phyloP scores from a whole-genome alignment of 2,797 vertebrate species.

The Sebastes kiyomatsui region DNA sequence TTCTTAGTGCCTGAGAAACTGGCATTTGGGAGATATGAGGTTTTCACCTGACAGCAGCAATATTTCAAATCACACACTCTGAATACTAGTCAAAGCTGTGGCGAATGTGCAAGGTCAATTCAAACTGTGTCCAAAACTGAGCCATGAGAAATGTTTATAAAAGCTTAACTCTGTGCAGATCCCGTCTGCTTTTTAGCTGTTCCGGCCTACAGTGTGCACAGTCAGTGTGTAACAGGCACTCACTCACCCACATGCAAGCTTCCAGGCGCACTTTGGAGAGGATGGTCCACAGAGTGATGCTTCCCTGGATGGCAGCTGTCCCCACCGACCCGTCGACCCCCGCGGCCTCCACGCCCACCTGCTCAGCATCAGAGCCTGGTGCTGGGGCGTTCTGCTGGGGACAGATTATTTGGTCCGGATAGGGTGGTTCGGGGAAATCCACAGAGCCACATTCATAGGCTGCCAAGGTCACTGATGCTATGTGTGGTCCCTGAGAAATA shows the following conservation, averaged over 20 bases:
- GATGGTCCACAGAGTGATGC: conserved; percentile 89
- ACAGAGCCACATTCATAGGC: conserved; percentile 91
- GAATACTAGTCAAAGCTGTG: conserved; percentile 5
- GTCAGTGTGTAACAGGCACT: not conserved
- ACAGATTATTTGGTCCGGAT: conserved; percentile 89
- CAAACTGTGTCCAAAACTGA: conserved; percentile 1
- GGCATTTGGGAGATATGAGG: conserved; percentile 8
- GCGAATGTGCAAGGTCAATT: conserved; percentile 2
- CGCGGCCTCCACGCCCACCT: conserved; percentile 35
- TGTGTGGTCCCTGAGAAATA: conserved; percentile 86
- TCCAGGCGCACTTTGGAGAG: conserved; percentile 91
- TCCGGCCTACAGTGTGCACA: not conserved
- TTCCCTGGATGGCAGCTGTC: conserved; percentile 64
- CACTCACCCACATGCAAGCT: conserved; percentile 94
- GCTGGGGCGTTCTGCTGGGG: conserved; percentile 76
- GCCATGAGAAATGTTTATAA: not conserved
- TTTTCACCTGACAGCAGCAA: conserved; percentile 21
- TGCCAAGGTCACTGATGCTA: conserved; percentile 89
- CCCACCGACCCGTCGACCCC: conserved; percentile 6
- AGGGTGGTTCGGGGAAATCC: conserved; percentile 90
- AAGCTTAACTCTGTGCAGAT: not conserved
- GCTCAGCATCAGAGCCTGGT: conserved; percentile 20
- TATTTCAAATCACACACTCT: conserved; percentile 9
- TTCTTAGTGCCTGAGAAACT: not conserved
- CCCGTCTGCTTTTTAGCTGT: not conserved